Evolutionary conservation across 2,797 vertebrate genomes (phyloP).

Genomic region (Danio albolineatus): DNA sequence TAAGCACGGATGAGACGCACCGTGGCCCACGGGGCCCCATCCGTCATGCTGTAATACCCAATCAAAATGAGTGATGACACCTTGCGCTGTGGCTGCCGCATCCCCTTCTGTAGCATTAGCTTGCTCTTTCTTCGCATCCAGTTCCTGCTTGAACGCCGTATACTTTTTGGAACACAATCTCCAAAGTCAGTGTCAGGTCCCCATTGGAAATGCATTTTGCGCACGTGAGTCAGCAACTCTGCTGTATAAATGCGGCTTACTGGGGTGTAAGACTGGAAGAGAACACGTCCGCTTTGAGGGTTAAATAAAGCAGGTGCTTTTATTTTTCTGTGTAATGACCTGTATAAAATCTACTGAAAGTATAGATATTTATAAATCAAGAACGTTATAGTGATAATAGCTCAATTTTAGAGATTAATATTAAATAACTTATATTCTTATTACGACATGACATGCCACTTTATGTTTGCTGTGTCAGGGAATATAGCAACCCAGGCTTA

Average conservation of each 20-base stretch:
- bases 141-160: constrained; percentile 43
- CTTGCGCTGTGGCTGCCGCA: constrained; percentile 76
- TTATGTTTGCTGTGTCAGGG: too few relatives aligned
- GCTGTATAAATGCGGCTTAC: constrained; percentile 16
- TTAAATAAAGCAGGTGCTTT: neutral
- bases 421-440: too few relatives aligned
- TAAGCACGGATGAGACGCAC: constrained; percentile 85
- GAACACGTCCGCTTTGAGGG: constrained; percentile 4
- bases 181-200: constrained; percentile 43
- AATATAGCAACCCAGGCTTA: too few relatives aligned
- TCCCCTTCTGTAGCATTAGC: constrained; percentile 72
- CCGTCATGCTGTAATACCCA: constrained; percentile 94
- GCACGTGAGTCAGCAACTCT: constrained; percentile 45
- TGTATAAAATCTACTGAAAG: constrained; percentile 1
- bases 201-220: constrained; percentile 39
- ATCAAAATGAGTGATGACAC: constrained; percentile 94
- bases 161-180: constrained; percentile 34
- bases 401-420: too few relatives aligned
- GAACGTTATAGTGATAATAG: too few relatives aligned
- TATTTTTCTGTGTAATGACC: constrained; percentile 17
- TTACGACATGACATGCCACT: too few relatives aligned
- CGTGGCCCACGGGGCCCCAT: constrained; percentile 89
- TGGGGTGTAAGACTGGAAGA: constrained; percentile 2
- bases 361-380: neutral
- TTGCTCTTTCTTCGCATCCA: constrained; percentile 47